Percentiles rank a stretch among this genome's conserved stretches.
Evolutionary conservation across 2,888 invertebrate species (phyloP).

Genomic region (Lasius fuliginosus): DNA sequence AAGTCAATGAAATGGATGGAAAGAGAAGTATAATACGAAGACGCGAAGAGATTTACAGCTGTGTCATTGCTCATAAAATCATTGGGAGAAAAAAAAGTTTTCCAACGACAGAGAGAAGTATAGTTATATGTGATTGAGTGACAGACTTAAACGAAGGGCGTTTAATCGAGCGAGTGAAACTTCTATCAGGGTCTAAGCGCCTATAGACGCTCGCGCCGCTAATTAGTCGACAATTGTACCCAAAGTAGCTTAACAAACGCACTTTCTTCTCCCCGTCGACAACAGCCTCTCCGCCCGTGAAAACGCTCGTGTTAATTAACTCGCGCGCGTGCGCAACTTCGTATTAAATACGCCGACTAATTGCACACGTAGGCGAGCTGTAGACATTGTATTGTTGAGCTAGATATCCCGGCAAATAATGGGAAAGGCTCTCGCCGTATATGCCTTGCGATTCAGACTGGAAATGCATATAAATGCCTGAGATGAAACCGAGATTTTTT

Average conservation of each 20-base stretch:
- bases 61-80: neutral
- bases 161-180: constrained; percentile 43
- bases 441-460: constrained; percentile 79
- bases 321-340: constrained; percentile 48
- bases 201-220: neutral
- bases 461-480: constrained; percentile 80
- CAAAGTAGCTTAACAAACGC: constrained; percentile 46
- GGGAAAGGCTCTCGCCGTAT: constrained; percentile 69
- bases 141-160: neutral
- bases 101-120: neutral
- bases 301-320: constrained; percentile 74
- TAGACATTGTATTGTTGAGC: constrained; percentile 77
- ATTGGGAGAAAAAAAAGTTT: neutral
- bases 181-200: neutral
- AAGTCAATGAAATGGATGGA: neutral
- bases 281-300: constrained; percentile 47
- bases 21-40: neutral
- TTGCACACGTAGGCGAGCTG: constrained; percentile 76
- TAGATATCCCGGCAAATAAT: constrained; percentile 75
- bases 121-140: constrained; percentile 8
- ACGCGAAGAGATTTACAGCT: neutral
- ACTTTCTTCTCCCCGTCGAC: constrained; percentile 53
- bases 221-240: constrained; percentile 55
- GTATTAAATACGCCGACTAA: constrained; percentile 76
- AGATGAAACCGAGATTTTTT: constrained; percentile 82